Percentiles rank a stretch among this genome's conserved stretches.
phyloP scores from a whole-genome alignment of 2,888 invertebrate species.

The Branchellion lobata region DNA sequence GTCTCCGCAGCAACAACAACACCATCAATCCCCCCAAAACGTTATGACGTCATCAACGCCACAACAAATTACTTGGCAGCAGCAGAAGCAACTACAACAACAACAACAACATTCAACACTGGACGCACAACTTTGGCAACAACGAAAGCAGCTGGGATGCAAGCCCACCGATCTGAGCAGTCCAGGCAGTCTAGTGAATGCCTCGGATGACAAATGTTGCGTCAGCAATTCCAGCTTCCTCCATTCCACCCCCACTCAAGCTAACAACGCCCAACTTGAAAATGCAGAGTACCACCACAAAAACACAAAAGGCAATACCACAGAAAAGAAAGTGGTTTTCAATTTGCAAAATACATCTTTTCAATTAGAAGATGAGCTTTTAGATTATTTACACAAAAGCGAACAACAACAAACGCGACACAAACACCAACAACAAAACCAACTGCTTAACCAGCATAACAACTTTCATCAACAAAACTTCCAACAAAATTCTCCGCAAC shows the following conservation, averaged over 20 bases:
- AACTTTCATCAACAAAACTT: neutral
- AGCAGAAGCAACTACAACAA: neutral
- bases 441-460: neutral
- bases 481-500: neutral
- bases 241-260: neutral
- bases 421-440: neutral
- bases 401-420: neutral
- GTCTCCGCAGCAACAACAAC: neutral
- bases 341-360: neutral
- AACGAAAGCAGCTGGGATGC: too few species aligned
- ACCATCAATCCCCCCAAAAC: neutral
- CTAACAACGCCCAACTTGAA: neutral
- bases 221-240: neutral
- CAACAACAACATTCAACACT: neutral
- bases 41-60: neutral
- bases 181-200: too few species aligned
- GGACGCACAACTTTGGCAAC: too few species aligned
- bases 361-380: neutral
- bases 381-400: neutral
- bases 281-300: neutral
- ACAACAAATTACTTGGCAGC: neutral
- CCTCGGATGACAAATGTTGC: neutral
- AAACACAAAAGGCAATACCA: neutral
- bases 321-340: constrained; percentile 3
- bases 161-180: too few species aligned